Base-by-base conservation (phyloP, 2,888 invertebrate genomes). In the Dorcus parallelipipedus region DNA sequence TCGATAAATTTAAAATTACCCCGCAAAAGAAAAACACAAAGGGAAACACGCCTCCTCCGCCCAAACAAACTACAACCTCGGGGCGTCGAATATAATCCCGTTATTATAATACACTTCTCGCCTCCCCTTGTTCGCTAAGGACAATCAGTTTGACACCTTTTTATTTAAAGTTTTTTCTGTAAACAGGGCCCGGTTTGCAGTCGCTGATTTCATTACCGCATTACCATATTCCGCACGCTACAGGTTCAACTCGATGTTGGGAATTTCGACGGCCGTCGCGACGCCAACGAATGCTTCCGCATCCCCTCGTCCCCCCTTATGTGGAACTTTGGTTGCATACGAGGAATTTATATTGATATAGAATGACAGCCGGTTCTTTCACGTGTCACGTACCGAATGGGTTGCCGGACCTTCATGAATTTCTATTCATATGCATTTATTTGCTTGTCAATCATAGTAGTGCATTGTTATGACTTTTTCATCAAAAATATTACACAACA, bases 21-120 rank as follows among this genome's bases (percentile, higher is more conserved):
- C 49, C 38, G 49, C 38, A 47, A 26, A 52, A 54, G 49, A 49
- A 55, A 60, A 55, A 54, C 54, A 58, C 56, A 60, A 60, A 52
- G 52, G 57, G 47, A 56, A 60, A 33, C 57, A 57, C 50, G 57
- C 56, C 52, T 57, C 56, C 52, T 57, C 26, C 56, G 49, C 57
- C 20, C 60, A 56, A 60, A 60, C 60, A 60, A 60, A 57, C 52
- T 39, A 49, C 53, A 54, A 42, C 54, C 58, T 39, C n/a, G 40
- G 58, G 50, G 26, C 54, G 45, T 33, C 33, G 10, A 39, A 39
- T 23, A 52, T 61, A 61, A 61, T 61, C 61, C 61, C 45, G 61
- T 61, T 61, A 61, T 61, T 61, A 61, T 61, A 61, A 61, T 61
- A 61, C 55, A 61, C 61, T 61, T 61, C 54, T 52, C 52, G 58